Base-by-base conservation (phyloP, 2,888 invertebrate species). In the Spatulosminthurus flaviceps region DNA sequence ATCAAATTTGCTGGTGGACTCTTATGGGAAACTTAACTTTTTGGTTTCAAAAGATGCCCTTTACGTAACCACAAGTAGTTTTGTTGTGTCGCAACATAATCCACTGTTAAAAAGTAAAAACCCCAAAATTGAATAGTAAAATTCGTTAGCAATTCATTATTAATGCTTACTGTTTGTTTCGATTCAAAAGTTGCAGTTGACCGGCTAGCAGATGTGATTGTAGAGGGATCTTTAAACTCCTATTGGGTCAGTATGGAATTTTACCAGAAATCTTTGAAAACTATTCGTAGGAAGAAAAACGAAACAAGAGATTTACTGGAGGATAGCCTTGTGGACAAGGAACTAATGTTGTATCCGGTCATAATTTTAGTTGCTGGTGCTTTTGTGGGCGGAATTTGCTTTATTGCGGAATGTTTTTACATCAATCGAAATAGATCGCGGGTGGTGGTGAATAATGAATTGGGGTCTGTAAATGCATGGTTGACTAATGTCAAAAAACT, bases 121-220 rank as follows among this genome's bases (percentile, higher is more conserved):
- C n/a, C n/a, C n/a, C n/a, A n/a, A n/a, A n/a, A n/a, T n/a, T n/a
- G n/a, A n/a, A n/a, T n/a, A n/a, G n/a, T n/a, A n/a, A n/a, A n/a
- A n/a, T n/a, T n/a, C n/a, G n/a, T n/a, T n/a, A n/a, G n/a, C n/a
- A n/a, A n/a, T n/a, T n/a, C n/a, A n/a, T n/a, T n/a, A n/a, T n/a
- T n/a, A n/a, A n/a, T n/a, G n/a, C n/a, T n/a, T n/a, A n/a, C n/a
- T n/a, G n/a, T n/a, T n/a, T n/a, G n/a, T n/a, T n/a, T n/a, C n/a
- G n/a, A n/a, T n/a, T n/a, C n/a, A n/a, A n/a, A n/a, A 74, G 74
- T 2, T n/a, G 74, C 74, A 61, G 9, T 75, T 0, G 66, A 75
- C 24, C n/a, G 28, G 24, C 21, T 41, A 7, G 75, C 66, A 5
- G 66, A 66, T 41, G 34, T 75, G 13, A 75, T 75, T 2, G n/a